Evolutionary conservation across 2,113 vertebrate species (phyloP), one percentile per base, ranked within the genome.

Genomic region (Garra rufa): DNA sequence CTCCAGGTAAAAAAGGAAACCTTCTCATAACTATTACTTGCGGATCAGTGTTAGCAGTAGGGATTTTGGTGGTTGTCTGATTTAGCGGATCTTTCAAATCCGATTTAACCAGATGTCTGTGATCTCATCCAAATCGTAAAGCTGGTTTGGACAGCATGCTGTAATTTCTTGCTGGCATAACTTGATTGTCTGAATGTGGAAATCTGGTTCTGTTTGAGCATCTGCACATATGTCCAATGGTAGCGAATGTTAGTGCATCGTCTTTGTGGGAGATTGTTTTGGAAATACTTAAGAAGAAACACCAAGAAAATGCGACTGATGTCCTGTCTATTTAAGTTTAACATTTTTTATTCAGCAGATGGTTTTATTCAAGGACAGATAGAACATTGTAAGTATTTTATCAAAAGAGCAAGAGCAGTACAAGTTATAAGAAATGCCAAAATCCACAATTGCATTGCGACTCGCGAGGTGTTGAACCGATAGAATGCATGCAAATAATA

Each of bases 1-100:
- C 76, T 79, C 38, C 55, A 28, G 76, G 76, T 79, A 44, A 44
- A 57, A n/a, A n/a, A 79, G n/a, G 15, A 61, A 61, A 44, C 21
- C 13, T 61, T 61, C 21, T 24, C 19, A 14, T 41, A 38, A n/a
- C 4, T 43, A 41, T 69, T 41, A 69, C 19, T 70, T 6, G 17
- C 19, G 21, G 69, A 41, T 44, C 24, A 69, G 21, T n/a, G 52
- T 69, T n/a, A 59, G 38, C 34, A 9, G 38, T 44, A 15, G 52
- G n/a, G 34, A 34, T 26, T 78, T 55, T 24, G 52, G 13, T 61
- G 52, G 38, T n/a, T 24, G 50, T 41, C 75, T 26, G 76, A 78
- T 75, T 75, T 52, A 28, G 59, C 2, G 14, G 52, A 57, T 57
- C 52, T 15, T 57, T 57, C 10, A 78, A 61, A 78, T 63, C 55